phyloP scores from a whole-genome alignment of 2,888 invertebrate genomes.

The Tricholauxania praeusta region DNA sequence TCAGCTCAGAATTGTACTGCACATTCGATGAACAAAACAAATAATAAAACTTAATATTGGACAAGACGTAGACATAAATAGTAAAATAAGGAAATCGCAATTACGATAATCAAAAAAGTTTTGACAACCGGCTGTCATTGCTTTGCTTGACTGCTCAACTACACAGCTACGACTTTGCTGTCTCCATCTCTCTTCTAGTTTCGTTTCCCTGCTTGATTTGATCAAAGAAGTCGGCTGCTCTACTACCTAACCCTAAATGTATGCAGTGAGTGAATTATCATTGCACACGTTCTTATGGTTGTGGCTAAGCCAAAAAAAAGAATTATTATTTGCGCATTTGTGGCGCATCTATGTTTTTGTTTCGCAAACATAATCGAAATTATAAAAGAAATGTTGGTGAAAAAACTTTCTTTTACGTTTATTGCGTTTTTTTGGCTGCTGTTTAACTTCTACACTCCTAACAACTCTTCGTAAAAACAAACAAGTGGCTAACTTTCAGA shows the following conservation, averaged over 20 bases:
- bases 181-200: neutral
- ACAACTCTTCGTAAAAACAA: no score
- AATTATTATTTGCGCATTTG: neutral
- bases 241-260: constrained; percentile 41
- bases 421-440: no score
- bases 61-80: constrained; percentile 8
- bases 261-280: constrained; percentile 31
- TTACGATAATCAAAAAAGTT: constrained; percentile 55
- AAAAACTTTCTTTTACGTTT: constrained; percentile 23
- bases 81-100: constrained; percentile 43
- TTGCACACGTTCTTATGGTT: constrained; percentile 5
- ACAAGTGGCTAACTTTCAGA: no score
- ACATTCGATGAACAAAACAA: neutral
- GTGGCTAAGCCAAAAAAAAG: neutral
- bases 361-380: constrained; percentile 13
- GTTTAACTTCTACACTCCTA: no score
- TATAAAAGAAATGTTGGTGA: neutral
- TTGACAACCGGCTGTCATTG: constrained; percentile 48
- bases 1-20: neutral
- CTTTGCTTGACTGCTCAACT: neutral
- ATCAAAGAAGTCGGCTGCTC: neutral
- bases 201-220: no score
- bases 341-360: neutral
- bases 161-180: neutral
- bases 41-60: neutral